Conservation (phyloP, 2,888 invertebrate genomes). For the Sepiola atlantica region DNA sequence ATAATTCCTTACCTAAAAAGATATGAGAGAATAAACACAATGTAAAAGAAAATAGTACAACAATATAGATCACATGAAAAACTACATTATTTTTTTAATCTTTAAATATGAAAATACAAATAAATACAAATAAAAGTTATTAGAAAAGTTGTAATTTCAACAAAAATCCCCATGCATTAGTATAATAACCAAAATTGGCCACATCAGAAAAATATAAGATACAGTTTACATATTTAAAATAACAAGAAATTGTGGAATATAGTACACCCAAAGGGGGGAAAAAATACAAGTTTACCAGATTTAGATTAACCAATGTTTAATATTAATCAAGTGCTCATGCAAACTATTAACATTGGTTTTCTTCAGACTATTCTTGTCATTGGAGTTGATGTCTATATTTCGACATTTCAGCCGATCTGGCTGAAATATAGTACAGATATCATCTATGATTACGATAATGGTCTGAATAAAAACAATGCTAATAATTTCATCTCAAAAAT, state of each 20-base stretch:
- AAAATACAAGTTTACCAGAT: not conserved
- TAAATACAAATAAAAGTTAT: not conserved
- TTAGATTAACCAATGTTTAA: not conserved
- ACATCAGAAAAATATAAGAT: not conserved
- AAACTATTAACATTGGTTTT: not conserved
- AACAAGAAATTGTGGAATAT: not conserved
- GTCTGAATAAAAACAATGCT: too few species aligned
- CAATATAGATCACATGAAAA: not conserved
- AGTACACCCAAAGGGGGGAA: not conserved
- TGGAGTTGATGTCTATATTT: too few species aligned
- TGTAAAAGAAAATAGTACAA: not conserved
- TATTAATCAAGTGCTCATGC: not conserved
- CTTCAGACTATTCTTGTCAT: too few species aligned
- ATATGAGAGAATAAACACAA: not conserved
- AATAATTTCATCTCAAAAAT: too few species aligned
- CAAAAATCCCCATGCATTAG: slow-evolving; percentile 24
- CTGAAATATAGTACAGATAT: too few species aligned
- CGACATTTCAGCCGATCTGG: too few species aligned
- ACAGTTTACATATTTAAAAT: not conserved
- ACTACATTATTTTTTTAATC: not conserved
- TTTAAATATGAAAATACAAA: not conserved
- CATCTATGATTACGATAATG: too few species aligned
- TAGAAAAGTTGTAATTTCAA: not conserved
- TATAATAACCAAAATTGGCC: not conserved
- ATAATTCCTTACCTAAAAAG: not conserved